Percentiles rank a stretch among this genome's conserved stretches.
phyloP scores from a whole-genome alignment of 2,888 invertebrate genomes.

The Prenolepis imparis region DNA sequence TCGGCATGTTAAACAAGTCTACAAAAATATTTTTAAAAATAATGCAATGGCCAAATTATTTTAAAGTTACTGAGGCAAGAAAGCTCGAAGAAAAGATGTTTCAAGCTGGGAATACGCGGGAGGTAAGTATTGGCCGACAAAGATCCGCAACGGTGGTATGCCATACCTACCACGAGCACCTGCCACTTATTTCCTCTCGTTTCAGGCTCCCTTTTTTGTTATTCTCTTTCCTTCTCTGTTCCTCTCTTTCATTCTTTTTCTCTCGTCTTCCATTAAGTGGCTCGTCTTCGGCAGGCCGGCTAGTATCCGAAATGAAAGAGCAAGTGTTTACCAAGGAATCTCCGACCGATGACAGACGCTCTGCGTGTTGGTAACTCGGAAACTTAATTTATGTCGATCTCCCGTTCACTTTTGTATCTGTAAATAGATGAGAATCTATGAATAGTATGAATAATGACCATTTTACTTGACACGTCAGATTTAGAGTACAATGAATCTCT shows the following conservation, averaged over 20 bases:
- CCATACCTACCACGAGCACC: constrained; percentile 52
- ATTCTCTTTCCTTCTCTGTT: constrained; percentile 17
- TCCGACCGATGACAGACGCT: constrained; percentile 1
- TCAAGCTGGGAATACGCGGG: constrained; percentile 37
- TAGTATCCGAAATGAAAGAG: constrained; percentile 58
- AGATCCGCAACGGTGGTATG: constrained; percentile 32
- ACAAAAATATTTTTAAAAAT: background rate
- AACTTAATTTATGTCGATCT: background rate
- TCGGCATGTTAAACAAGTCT: background rate
- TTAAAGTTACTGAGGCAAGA: constrained; percentile 14
- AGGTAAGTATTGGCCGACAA: constrained; percentile 43
- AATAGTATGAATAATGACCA: background rate
- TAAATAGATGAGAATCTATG: background rate
- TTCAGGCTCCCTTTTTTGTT: constrained; percentile 25
- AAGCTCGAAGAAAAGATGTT: constrained; percentile 18
- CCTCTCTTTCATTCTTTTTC: constrained; percentile 14
- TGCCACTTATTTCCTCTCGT: constrained; percentile 61
- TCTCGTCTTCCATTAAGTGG: constrained; percentile 22
- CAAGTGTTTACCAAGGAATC: constrained; percentile 62
- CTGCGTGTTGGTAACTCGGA: background rate
- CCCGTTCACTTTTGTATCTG: background rate
- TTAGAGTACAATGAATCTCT: background rate
- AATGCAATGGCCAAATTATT: constrained; percentile 11
- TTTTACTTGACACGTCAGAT: background rate
- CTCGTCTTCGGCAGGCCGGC: constrained; percentile 15